Conservation (phyloP, 2,797 vertebrate genomes). For the Coluber constrictor region DNA sequence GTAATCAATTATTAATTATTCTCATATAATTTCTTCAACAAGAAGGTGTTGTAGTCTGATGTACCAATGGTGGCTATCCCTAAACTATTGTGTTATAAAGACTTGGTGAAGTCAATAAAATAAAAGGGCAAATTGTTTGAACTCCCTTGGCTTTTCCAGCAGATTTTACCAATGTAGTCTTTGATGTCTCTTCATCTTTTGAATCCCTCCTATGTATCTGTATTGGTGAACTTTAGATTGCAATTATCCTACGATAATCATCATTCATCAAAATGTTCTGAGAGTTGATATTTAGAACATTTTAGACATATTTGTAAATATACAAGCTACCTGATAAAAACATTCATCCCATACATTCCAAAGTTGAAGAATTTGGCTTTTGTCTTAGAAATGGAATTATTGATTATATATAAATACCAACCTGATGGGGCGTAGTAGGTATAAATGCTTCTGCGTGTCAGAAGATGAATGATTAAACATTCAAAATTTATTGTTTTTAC, state of each 20-base stretch:
- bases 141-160: not conserved
- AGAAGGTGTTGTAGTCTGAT: not conserved
- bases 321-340: not conserved
- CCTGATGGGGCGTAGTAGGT: not conserved
- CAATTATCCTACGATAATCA: not conserved
- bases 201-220: not conserved
- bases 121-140: not conserved
- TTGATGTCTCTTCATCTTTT: not conserved
- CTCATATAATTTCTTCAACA: not conserved
- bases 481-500: not conserved
- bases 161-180: not conserved
- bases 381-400: not conserved
- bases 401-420: not conserved
- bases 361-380: not conserved
- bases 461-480: not conserved
- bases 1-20: not conserved
- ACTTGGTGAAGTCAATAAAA: not conserved
- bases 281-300: not conserved
- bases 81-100: not conserved
- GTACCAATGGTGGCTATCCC: not conserved
- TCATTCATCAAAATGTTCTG: not conserved
- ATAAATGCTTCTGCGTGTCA: not conserved
- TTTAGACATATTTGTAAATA: not conserved
- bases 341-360: not conserved
- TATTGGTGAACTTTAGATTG: not conserved